Evolutionary conservation across 2,797 vertebrate species (phyloP).

Genomic region (Babyrousa celebensis): DNA sequence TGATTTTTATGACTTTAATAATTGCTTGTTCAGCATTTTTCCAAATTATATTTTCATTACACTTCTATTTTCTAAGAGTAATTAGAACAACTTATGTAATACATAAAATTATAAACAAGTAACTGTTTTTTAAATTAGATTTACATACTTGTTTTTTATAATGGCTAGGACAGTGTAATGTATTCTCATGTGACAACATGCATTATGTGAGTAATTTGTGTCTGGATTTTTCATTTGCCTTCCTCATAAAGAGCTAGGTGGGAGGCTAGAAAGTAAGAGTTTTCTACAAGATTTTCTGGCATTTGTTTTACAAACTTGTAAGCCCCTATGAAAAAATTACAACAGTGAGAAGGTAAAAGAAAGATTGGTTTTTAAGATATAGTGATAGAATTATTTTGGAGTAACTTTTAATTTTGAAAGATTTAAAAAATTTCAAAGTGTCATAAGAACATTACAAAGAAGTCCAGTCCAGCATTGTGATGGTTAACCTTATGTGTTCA

Average conservation of each 20-base stretch:
- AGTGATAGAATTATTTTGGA: not conserved
- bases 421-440: not conserved
- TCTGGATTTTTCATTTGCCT: not conserved
- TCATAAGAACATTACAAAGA: not conserved
- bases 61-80: not conserved
- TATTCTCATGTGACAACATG: not conserved
- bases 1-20: not conserved
- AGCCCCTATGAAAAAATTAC: not conserved
- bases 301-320: not conserved
- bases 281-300: not conserved
- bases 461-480: not conserved
- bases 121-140: not conserved
- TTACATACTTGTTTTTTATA: not conserved
- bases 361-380: not conserved
- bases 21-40: not conserved
- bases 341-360: not conserved
- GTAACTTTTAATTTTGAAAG: slow-evolving; percentile 1
- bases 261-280: not conserved
- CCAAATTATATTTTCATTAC: not conserved
- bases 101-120: not conserved
- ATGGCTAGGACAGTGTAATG: not conserved
- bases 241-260: not conserved
- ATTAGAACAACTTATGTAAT: not conserved
- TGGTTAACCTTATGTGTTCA: not conserved
- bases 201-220: not conserved